These are phyloP conservation scores for Apamea sordens DNA, from an alignment of 2,888 invertebrate genomes.

Conservation along the genomic window DNA sequence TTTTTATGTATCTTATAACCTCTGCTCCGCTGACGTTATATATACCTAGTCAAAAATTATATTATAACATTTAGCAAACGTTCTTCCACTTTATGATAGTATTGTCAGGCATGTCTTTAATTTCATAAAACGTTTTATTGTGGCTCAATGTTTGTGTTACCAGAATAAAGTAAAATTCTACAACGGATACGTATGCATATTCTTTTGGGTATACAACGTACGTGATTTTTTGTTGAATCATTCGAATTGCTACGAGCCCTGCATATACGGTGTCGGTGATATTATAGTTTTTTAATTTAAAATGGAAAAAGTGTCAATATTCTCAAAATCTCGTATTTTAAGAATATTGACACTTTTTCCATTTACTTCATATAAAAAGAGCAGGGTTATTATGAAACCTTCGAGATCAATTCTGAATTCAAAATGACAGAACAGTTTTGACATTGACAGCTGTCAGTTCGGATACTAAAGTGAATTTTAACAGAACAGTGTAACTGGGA, in stretches of 20 bases:
- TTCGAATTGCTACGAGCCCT: slow-evolving; percentile 5
- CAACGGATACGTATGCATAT: background rate
- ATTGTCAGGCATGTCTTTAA: background rate
- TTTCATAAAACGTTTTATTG: background rate
- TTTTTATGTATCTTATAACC: too few species aligned
- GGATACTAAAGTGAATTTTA: background rate
- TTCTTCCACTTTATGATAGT: background rate
- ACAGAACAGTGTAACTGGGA: background rate
- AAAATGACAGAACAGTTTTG: slow-evolving; percentile 7
- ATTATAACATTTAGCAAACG: background rate
- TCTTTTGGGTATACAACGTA: slow-evolving; percentile 4
- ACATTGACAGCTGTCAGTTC: slow-evolving; percentile 36
- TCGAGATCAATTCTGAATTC: background rate
- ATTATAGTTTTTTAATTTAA: slow-evolving; percentile 1
- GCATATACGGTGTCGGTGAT: background rate
- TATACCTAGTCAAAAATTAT: background rate
- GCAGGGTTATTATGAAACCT: background rate
- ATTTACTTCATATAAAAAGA: too few species aligned
- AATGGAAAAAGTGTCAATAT: background rate
- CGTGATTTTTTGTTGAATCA: slow-evolving; percentile 25
- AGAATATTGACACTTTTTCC: too few species aligned
- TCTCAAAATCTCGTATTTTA: too few species aligned
- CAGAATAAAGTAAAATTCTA: background rate
- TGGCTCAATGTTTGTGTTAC: background rate
- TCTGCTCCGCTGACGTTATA: too few species aligned